phyloP scores from a whole-genome alignment of 1,140 invertebrate genomes.

The Drosophila chauvacae region DNA sequence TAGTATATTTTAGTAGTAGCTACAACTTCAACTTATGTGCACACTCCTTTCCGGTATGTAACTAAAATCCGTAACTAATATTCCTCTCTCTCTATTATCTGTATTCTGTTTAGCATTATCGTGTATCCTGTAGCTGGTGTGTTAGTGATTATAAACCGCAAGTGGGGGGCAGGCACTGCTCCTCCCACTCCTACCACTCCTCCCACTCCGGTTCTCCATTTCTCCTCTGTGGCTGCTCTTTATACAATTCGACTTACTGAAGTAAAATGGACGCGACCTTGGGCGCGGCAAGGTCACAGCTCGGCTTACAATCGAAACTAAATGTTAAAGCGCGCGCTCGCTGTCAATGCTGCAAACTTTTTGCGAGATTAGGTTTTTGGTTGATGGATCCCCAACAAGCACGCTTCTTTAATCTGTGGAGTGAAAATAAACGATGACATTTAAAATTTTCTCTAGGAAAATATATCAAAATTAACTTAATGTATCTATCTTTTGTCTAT shows the following conservation, averaged over 20 bases:
- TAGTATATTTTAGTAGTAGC: constrained; percentile 70
- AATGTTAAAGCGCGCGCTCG: constrained; percentile 72
- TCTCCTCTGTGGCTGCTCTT: constrained; percentile 8
- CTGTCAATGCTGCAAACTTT: constrained; percentile 68
- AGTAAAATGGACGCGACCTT: constrained; percentile 41
- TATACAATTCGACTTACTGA: constrained; percentile 43
- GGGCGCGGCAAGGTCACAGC: constrained; percentile 31
- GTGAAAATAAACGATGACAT: not conserved
- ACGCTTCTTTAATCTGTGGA: constrained; percentile 58
- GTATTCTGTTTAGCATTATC: constrained; percentile 38
- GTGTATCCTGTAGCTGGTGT: constrained; percentile 50
- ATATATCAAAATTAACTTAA: not conserved
- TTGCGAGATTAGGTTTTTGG: constrained; percentile 79
- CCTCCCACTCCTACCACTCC: not conserved
- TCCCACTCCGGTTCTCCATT: not conserved
- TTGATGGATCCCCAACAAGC: constrained; percentile 71
- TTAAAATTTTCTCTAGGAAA: not conserved
- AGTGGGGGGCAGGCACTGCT: constrained; percentile 11
- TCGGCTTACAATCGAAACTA: constrained; percentile 54
- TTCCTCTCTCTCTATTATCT: constrained; percentile 51
- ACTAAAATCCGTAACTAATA: constrained; percentile 71
- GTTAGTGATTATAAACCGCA: constrained; percentile 21
- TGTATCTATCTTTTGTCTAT: not conserved
- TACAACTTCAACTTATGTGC: constrained; percentile 80
- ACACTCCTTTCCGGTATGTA: constrained; percentile 61